phyloP scores from a whole-genome alignment of 2,888 invertebrate genomes.

The Trissoscelio sp. region DNA sequence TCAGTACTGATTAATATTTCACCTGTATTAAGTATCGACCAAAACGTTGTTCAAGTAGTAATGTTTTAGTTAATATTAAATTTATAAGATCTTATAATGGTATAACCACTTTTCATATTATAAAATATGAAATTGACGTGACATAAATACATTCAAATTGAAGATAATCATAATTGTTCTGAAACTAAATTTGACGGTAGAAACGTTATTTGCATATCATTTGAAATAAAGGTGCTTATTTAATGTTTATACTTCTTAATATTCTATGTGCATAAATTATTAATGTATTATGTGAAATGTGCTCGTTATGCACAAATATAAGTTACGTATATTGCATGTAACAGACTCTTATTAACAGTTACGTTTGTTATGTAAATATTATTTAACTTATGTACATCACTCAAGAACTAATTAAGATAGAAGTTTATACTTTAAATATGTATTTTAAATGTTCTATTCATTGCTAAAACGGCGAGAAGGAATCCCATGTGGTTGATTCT shows the following conservation, averaged over 20 bases:
- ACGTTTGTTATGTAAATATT: constrained; percentile 42
- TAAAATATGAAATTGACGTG: too few species aligned
- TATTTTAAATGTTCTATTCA: too few species aligned
- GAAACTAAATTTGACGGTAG: neutral
- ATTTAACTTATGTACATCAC: constrained; percentile 2
- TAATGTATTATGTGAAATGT: constrained; percentile 19
- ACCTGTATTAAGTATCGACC: too few species aligned
- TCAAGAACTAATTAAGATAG: constrained; percentile 11
- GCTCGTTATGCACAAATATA: constrained; percentile 23
- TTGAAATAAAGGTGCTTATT: neutral
- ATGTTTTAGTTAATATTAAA: too few species aligned
- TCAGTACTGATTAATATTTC: too few species aligned
- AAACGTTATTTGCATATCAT: neutral
- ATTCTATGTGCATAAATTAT: constrained; percentile 2
- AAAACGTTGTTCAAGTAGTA: too few species aligned
- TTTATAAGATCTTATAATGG: too few species aligned
- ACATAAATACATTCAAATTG: neutral
- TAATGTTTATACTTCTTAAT: neutral
- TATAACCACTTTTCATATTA: too few species aligned
- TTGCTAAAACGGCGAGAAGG: too few species aligned
- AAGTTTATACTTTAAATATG: neutral
- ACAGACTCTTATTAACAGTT: constrained; percentile 9
- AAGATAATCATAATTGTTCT: neutral
- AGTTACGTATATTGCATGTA: constrained; percentile 7
- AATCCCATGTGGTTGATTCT: too few species aligned